Evolutionary conservation across 1,140 invertebrate species (phyloP).

Genomic region (Heterodera carotae): DNA sequence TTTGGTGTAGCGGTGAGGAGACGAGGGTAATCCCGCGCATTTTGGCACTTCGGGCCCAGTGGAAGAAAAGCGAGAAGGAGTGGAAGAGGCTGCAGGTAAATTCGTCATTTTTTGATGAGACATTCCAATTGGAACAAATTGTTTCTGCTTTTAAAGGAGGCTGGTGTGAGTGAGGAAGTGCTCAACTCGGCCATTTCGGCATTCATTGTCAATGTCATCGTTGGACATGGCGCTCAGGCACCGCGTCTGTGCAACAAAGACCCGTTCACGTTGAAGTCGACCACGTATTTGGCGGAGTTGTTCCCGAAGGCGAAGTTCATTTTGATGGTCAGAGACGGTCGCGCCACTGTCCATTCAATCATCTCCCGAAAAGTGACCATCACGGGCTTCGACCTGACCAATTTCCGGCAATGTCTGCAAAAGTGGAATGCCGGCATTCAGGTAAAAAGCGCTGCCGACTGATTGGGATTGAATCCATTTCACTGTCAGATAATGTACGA

Average conservation of each 20-base stretch:
- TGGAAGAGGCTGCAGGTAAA: conserved; percentile 66
- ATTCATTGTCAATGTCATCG: conserved; percentile 90
- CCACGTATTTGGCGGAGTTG: conserved; percentile 74
- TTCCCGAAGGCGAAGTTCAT: conserved; percentile 86
- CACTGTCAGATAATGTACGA: conserved; percentile 34
- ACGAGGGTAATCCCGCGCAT: conserved; percentile 92
- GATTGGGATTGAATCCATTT: not conserved
- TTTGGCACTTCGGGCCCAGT: conserved; percentile 85
- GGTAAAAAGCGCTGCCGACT: conserved; percentile 66
- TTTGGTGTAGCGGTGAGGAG: conserved; percentile 66
- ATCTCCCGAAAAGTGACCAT: conserved; percentile 94
- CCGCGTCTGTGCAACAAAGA: conserved; percentile 93
- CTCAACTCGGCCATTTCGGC: conserved; percentile 91
- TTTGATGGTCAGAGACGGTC: conserved; percentile 94
- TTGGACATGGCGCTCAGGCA: conserved; percentile 89
- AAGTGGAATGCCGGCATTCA: conserved; percentile 96
- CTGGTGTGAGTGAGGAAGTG: conserved; percentile 86
- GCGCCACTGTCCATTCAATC: conserved; percentile 95
- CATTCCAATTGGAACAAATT: not conserved
- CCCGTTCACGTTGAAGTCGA: conserved; percentile 92
- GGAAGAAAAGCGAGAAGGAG: conserved; percentile 88
- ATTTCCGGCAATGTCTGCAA: conserved; percentile 86
- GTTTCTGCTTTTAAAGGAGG: conserved; percentile 71
- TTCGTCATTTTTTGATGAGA: not conserved
- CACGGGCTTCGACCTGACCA: conserved; percentile 90